Base-by-base conservation (phyloP, 1,140 invertebrate species). In the Meteorus sp. region DNA sequence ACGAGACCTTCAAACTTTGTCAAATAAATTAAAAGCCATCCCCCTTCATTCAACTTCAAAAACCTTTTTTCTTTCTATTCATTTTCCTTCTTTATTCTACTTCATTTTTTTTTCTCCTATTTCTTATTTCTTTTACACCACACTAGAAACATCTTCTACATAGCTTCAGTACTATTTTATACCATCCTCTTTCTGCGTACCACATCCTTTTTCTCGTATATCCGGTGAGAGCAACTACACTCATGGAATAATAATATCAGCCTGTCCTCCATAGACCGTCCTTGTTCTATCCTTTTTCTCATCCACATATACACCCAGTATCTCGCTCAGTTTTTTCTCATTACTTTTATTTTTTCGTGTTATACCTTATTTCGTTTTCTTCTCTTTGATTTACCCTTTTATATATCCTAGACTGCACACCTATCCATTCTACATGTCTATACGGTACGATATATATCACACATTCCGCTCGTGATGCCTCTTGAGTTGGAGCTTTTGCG, bases 1-100 rank as follows among this genome's bases (percentile, higher is more conserved):
- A 15, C 15, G 27, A 48, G 35, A 47, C 31, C 44, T 50, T 58
- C 56, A 58, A 62, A 62, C 61, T 54, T 62, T 59, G 56, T 62
- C 61, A 62, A 58, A 62, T 62, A 58, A 62, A 62, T 62, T 62
- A 62, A 62, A 62, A 54, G 56, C n/a, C 52, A 41, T 33, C 8
- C 35, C 27, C 50, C 50, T 54, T 25, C 13, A 31, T 35, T 53
- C 43, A 25, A 17, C 22, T 39, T 43, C n/a, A 51, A 50, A 43
- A 58, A 39, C 23, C 35, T 29, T 55, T 20, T 35, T 29, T n/a
- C n/a, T n/a, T n/a, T n/a, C n/a, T n/a, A n/a, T n/a, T n/a, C n/a
- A n/a, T n/a, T n/a, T n/a, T n/a, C n/a, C n/a, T n/a, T n/a, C n/a
- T n/a, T n/a, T n/a, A n/a, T n/a, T n/a, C n/a, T n/a, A n/a, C n/a